Percentiles rank a stretch among this genome's conserved stretches.
phyloP scores from a whole-genome alignment of 2,113 vertebrate species.

The Bufo bufo region DNA sequence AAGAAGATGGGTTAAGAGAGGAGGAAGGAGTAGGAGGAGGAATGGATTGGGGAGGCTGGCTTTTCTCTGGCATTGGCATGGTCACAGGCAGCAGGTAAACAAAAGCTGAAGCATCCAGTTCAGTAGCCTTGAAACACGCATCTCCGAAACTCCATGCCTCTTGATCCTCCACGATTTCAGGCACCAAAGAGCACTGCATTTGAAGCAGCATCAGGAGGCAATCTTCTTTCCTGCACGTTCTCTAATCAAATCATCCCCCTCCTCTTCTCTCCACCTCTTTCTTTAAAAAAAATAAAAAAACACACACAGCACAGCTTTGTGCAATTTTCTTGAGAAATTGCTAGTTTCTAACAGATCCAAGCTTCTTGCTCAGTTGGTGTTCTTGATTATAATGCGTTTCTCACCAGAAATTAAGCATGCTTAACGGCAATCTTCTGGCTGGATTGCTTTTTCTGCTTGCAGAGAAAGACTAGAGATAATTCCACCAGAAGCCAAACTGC shows the following conservation, averaged over 20 bases:
- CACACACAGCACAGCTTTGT: conserved; percentile 62
- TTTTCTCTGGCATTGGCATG: conserved; percentile 54
- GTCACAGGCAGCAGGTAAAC: conserved; percentile 51
- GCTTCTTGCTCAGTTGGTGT: conserved; percentile 57
- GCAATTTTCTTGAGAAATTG: conserved; percentile 61
- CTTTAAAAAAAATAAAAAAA: conserved; percentile 58
- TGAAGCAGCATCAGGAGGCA: conserved; percentile 78
- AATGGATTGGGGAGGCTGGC: conserved; percentile 48
- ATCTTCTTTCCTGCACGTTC: conserved; percentile 71
- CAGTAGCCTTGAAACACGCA: conserved; percentile 57
- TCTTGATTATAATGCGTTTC: conserved; percentile 49
- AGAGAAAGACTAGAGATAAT: conserved; percentile 16
- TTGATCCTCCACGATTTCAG: conserved; percentile 52
- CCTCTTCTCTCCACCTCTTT: conserved; percentile 68
- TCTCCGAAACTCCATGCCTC: conserved; percentile 60
- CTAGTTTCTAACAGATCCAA: conserved; percentile 59
- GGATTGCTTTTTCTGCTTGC: conserved; percentile 41
- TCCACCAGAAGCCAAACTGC: conserved; percentile 42
- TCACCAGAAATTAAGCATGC: conserved; percentile 56
- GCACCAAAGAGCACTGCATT: conserved; percentile 65
- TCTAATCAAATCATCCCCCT: conserved; percentile 71
- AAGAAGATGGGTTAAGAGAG: conserved; percentile 57
- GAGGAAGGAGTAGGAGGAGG: conserved; percentile 54
- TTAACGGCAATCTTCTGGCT: conserved; percentile 57
- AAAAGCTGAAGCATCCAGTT: conserved; percentile 52